Conservation (phyloP, 2,797 vertebrate genomes). For the Novumbra hubbsi region DNA sequence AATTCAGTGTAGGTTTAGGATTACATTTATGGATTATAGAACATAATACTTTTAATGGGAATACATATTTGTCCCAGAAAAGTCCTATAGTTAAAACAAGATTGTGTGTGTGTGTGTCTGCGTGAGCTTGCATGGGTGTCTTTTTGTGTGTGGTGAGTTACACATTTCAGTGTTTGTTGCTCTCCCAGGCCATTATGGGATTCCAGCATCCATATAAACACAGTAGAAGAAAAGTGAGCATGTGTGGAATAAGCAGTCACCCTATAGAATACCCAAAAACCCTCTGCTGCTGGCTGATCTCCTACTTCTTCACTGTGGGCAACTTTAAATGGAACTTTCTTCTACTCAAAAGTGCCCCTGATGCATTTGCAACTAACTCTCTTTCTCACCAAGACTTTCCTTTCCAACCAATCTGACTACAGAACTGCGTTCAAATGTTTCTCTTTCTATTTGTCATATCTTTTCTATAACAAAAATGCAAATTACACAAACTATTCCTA, state of each 20-base stretch:
- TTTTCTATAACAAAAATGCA: background rate
- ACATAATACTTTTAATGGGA: background rate
- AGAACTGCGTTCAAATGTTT: background rate
- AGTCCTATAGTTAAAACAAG: background rate
- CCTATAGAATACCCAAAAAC: conserved; percentile 14
- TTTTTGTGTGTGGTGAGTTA: background rate
- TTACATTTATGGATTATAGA: too few species aligned
- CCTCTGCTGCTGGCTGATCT: conserved; percentile 9
- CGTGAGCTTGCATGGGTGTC: conserved; percentile 5
- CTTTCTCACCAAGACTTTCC: background rate
- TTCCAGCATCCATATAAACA: background rate
- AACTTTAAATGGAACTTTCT: conserved; percentile 17
- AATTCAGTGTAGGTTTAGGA: too few species aligned
- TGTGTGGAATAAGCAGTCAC: background rate
- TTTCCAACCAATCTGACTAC: background rate
- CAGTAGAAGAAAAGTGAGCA: conserved; percentile 4
- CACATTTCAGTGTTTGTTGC: background rate
- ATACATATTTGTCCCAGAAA: background rate
- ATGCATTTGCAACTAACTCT: background rate
- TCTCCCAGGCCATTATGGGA: conserved; percentile 1
- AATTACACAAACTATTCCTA: background rate
- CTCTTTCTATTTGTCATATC: background rate
- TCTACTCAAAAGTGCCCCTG: background rate
- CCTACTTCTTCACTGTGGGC: background rate
- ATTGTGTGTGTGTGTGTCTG: conserved; percentile 17